phyloP scores from a whole-genome alignment of 2,888 invertebrate genomes.

The Herminia tarsipennalis region DNA sequence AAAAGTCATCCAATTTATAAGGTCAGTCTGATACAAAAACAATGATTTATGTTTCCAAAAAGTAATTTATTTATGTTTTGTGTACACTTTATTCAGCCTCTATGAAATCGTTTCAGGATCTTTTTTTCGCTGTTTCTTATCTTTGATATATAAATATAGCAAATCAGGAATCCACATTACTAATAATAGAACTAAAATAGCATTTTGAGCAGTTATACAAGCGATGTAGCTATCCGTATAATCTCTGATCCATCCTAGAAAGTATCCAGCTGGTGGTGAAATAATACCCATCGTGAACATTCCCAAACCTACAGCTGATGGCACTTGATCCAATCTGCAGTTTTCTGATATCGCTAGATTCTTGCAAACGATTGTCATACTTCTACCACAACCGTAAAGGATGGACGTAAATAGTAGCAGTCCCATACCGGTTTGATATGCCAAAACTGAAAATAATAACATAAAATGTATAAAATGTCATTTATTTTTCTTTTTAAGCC shows the following conservation, averaged over 20 bases:
- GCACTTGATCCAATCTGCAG: conserved; percentile 84
- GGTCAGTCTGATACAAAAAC: no score
- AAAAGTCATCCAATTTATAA: no score
- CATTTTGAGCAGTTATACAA: conserved; percentile 88
- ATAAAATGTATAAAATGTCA: no score
- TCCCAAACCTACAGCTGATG: conserved; percentile 89
- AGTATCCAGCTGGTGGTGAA: conserved; percentile 87
- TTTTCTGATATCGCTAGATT: conserved; percentile 89
- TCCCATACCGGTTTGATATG: conserved; percentile 83
- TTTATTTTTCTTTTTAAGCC: no score
- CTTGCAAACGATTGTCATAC: conserved; percentile 90
- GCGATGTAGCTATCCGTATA: conserved; percentile 86
- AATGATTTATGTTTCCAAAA: no score
- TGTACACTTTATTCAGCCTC: conserved; percentile 17
- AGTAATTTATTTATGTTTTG: conserved; percentile 24
- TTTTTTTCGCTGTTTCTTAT: conserved; percentile 56
- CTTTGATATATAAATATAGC: conserved; percentile 63
- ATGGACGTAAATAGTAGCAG: conserved; percentile 83
- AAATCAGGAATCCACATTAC: conserved; percentile 87
- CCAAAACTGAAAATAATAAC: conserved; percentile 85
- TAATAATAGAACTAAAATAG: conserved; percentile 81
- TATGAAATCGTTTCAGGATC: conserved; percentile 54
- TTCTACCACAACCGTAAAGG: conserved; percentile 89
- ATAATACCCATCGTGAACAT: conserved; percentile 90
- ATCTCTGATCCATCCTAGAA: conserved; percentile 88